Base-by-base conservation (phyloP, 2,888 invertebrate species). In the Hoplodrina ambigua region DNA sequence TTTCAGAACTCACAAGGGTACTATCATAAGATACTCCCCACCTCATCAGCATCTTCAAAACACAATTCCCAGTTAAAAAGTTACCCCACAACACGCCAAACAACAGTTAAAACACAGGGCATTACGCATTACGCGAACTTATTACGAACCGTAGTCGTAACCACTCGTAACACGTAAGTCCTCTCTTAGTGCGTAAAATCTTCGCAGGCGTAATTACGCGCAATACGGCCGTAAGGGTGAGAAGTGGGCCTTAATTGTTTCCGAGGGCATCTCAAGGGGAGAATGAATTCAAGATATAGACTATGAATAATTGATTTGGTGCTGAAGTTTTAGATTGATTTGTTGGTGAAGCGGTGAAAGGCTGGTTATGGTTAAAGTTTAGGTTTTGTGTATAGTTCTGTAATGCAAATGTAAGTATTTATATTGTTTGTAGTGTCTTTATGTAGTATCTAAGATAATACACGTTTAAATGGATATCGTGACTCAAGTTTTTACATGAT, bases 141-240 rank as follows among this genome's bases (percentile, higher is more conserved):
- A 91, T 92, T 90, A 91, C 90, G 87, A 80, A 85, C 86, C 70
- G 79, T 70, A 77, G 78, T 57, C 60, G 77, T 88, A 84, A 89
- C 86, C 70, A 49, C 70, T 46, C 20, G n/a, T 87, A 85, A 87
- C 86, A 85, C 86, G 83, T 79, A 88, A 89, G 89, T 88, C 83
- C 84, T 85, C 85, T 52, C 57, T 80, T 81, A 92, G 93, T 91
- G 90, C 93, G 94, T 94, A 92, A 95, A 95, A 94, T 94, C 95
- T 93, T 92, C 92, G 86, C 90, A 44, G 65, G 88, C 88, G 94
- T 93, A 94, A 95, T 95, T 94, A 94, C 92, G 84, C 70, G 86
- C 87, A 87, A 90, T 89, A 89, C 87, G 89, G 84, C 90, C 3
- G 84, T 72, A 84, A 84, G 83, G 84, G 84, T 78, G 85, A 67